Percentiles rank a stretch among this genome's conserved stretches.
These are phyloP conservation scores for Archivesica marissinica DNA, from an alignment of 1,140 invertebrate species.

Conservation along the genomic window DNA sequence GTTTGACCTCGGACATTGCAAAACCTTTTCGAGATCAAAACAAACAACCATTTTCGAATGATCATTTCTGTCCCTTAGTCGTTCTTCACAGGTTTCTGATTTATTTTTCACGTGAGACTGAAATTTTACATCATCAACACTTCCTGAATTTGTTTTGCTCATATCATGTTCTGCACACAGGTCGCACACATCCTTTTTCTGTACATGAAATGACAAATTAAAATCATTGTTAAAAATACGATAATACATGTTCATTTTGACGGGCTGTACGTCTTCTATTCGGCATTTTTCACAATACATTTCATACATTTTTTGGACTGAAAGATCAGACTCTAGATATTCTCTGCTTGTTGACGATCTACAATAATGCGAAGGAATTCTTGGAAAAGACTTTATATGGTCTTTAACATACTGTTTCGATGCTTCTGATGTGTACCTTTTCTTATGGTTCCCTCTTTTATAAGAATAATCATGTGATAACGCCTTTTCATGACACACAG, in stretches of 20 bases:
- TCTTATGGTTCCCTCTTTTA: too few relatives aligned
- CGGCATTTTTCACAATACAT: constrained; percentile 45
- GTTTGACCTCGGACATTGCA: neutral
- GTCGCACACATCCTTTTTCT: constrained; percentile 65
- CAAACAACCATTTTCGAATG: neutral
- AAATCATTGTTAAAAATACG: constrained; percentile 62
- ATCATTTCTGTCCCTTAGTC: neutral
- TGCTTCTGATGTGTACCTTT: too few relatives aligned
- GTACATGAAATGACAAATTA: constrained; percentile 59
- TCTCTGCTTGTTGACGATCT: neutral
- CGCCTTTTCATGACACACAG: too few relatives aligned
- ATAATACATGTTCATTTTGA: constrained; percentile 52
- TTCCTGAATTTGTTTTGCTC: neutral
- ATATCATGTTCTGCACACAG: constrained; percentile 32
- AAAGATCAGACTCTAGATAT: neutral
- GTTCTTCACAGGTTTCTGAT: neutral
- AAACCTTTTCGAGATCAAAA: constrained; percentile 31
- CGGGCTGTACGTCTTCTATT: constrained; percentile 7
- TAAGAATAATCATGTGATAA: too few relatives aligned
- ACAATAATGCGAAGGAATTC: neutral
- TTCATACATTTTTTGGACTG: neutral
- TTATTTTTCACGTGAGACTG: constrained; percentile 6
- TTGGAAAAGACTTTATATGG: constrained; percentile 17
- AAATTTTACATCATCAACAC: neutral
- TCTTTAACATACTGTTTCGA: neutral